phyloP scores from a whole-genome alignment of 2,888 invertebrate genomes.

The Perizoma flavofasciatum region DNA sequence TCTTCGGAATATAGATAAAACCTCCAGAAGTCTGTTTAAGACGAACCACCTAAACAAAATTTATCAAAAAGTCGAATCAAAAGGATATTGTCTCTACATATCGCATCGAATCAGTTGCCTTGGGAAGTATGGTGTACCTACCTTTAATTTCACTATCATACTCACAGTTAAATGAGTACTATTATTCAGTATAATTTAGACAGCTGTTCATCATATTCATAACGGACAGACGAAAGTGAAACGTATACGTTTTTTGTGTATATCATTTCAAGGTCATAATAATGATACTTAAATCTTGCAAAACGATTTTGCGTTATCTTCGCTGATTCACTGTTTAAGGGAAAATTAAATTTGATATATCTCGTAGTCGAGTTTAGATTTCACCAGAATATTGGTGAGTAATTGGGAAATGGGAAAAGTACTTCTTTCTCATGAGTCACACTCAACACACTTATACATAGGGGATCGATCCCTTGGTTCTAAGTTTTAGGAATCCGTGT shows the following conservation, averaged over 20 bases:
- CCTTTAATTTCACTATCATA: too few relatives aligned
- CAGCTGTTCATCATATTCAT: conserved; percentile 18
- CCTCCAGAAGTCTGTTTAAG: too few relatives aligned
- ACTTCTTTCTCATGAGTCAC: conserved; percentile 4
- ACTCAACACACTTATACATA: too few relatives aligned
- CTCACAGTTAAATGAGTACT: not conserved
- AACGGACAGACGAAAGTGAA: conserved; percentile 28
- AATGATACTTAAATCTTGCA: conserved; percentile 10
- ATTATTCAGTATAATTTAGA: conserved; percentile 10
- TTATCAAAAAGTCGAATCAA: too few relatives aligned
- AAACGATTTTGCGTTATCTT: conserved; percentile 1
- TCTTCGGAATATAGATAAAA: too few relatives aligned
- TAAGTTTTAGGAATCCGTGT: too few relatives aligned
- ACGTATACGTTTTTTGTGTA: conserved; percentile 14
- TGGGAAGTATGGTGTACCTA: too few relatives aligned
- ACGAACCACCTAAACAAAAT: too few relatives aligned
- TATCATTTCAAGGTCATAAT: conserved; percentile 19
- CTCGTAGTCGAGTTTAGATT: not conserved
- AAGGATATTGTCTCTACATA: too few relatives aligned
- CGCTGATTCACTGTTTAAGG: conserved; percentile 17
- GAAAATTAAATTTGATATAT: conserved; percentile 1
- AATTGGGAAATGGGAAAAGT: not conserved
- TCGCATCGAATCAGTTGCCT: too few relatives aligned
- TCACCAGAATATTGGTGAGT: not conserved
- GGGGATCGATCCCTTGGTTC: too few relatives aligned